These are phyloP conservation scores for Gymnobelideus leadbeateri DNA, from an alignment of 2,113 vertebrate species.

Conservation along the genomic window DNA sequence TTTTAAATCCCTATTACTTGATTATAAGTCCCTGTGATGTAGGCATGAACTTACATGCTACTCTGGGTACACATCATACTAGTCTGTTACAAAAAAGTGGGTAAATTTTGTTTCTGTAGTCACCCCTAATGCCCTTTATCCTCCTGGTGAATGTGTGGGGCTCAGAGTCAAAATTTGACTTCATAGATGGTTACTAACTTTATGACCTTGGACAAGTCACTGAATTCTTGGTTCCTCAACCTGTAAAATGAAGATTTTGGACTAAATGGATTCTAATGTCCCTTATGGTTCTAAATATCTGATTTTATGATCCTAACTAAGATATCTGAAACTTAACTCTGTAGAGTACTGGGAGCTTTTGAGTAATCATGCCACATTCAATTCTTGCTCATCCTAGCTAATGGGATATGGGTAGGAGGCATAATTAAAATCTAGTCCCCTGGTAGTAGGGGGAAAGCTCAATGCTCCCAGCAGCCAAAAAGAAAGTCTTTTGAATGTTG, in stretches of 20 bases:
- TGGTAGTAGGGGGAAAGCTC: not conserved
- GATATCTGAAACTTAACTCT: not conserved
- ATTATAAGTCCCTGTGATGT: not conserved
- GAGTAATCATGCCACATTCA: not conserved
- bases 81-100: not conserved
- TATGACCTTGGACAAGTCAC: not conserved
- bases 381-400: accelerated
- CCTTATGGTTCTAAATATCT: not conserved
- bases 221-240: not conserved
- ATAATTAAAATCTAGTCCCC: not conserved
- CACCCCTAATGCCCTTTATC: accelerated
- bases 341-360: accelerated
- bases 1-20: not conserved
- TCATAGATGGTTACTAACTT: not conserved
- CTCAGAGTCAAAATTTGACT: not conserved
- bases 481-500: not conserved
- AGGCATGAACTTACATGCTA: not conserved
- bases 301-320: not conserved
- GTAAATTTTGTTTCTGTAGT: not conserved
- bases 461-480: not conserved
- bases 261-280: not conserved
- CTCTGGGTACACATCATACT: not conserved
- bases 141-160: not conserved
- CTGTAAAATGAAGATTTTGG: not conserved
- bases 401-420: accelerated